Evolutionary conservation across 2,113 vertebrate genomes (phyloP), one percentile per base, ranked within the genome.

Genomic region (Chloebia gouldiae): DNA sequence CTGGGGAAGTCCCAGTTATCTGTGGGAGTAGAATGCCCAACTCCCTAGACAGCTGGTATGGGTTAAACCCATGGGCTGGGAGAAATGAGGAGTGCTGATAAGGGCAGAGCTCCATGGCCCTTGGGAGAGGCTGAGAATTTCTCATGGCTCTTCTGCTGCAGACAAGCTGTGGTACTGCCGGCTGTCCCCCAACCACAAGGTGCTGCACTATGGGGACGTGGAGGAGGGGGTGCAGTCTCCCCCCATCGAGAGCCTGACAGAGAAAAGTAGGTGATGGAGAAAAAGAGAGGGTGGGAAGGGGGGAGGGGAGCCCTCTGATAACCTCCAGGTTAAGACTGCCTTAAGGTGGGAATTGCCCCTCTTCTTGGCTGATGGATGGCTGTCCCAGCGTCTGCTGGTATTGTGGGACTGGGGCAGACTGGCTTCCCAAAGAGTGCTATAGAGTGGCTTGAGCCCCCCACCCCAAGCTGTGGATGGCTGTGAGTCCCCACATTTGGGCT

Each of bases 161-260:
- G 99, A 99, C 96, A 99, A 99, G 92, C 97, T 99, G 86, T 99
- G 99, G 99, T 99, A 99, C 97, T 99, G 99, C 83, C 99, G 99
- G 61, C 95, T 99, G 83, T 99, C 99, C 1, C 99, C 99, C 61
- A 99, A 99, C 96, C 99, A 99, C 97, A 99, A 99, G 96, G 98
- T 99, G 89, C 98, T 99, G 86, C 99, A 99, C 97, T 99, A 99
- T 1, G 99, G 99, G 20, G 99, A 99, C 0, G 97, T 99, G 88
- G 99, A 99, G 31, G 99, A 99, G 31, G 98, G 98, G 12, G 68
- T 85, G 1, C 94, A 97, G 7, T 98, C 76, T 5, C 99, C 98
- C 3, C 93, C 98, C 33, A 98, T 99, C 1, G 99, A 99, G 89
- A 98, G 90, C 30, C 98, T 99, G 76, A 96, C 98, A 1, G 98